These are phyloP conservation scores for Nothocercus julius DNA, from an alignment of 2,113 vertebrate genomes.

Conservation along the genomic window DNA sequence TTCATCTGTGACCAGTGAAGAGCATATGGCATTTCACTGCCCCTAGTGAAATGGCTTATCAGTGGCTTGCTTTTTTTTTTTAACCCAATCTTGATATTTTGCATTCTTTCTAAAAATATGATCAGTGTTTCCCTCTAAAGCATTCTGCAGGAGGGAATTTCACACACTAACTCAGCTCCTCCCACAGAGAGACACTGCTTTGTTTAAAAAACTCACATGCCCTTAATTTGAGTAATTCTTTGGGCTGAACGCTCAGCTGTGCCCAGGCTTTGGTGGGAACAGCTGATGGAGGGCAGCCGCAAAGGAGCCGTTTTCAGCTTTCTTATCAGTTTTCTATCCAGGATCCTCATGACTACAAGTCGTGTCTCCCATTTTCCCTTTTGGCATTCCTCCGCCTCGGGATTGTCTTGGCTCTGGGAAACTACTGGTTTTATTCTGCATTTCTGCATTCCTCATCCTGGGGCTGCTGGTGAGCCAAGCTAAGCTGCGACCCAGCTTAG, in stretches of 20 bases:
- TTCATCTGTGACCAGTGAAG: not conserved
- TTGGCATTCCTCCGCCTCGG: not conserved
- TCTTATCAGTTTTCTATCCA: not conserved
- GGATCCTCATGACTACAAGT: not conserved
- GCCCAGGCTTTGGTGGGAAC: fast-evolving
- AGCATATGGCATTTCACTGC: not conserved
- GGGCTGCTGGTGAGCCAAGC: not conserved
- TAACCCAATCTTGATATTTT: not conserved
- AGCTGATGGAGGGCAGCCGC: not conserved
- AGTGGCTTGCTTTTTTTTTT: not conserved
- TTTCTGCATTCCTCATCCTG: not conserved
- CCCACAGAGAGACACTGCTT: not conserved
- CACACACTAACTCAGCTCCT: not conserved
- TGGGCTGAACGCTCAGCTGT: slow-evolving; percentile 31
- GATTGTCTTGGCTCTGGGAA: not conserved
- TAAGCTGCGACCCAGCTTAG: not conserved
- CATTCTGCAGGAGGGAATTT: not conserved
- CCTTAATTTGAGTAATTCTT: not conserved
- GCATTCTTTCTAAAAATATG: not conserved
- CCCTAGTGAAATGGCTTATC: not conserved
- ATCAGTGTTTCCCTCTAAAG: not conserved
- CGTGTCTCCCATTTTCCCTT: not conserved
- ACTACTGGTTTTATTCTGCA: not conserved
- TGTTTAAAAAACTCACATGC: not conserved
- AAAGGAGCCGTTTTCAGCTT: not conserved